A percentile compares a stretch with the other conserved stretches of the same genome.
These are phyloP conservation scores for Eupithecia tripunctaria DNA, from an alignment of 2,888 invertebrate species.

Conservation along the genomic window DNA sequence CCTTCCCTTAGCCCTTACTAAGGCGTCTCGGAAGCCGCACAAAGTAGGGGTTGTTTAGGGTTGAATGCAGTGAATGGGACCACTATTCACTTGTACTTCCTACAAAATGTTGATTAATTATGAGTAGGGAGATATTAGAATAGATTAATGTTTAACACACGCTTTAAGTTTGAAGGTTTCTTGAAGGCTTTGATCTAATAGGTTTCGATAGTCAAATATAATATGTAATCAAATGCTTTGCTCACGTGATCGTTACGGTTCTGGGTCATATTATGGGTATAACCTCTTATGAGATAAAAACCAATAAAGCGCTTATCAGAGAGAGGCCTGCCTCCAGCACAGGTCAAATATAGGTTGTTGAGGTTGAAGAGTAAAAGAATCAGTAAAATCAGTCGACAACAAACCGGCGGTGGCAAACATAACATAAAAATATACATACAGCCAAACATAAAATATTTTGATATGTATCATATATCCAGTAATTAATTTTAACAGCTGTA, in stretches of 20 bases:
- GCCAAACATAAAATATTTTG: too few relatives aligned
- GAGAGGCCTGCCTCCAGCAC: too few relatives aligned
- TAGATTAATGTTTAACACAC: not conserved
- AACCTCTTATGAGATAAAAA: too few relatives aligned
- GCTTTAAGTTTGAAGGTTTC: not conserved
- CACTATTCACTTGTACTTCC: conserved; percentile 16
- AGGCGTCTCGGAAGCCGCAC: conserved; percentile 74
- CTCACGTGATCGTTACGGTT: not conserved
- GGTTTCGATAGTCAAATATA: not conserved
- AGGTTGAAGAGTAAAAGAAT: not conserved
- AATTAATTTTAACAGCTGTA: conserved; percentile 1
- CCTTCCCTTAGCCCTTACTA: conserved; percentile 60
- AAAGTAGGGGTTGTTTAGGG: conserved; percentile 42
- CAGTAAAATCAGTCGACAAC: not conserved
- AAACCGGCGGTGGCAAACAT: too few relatives aligned
- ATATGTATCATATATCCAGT: not conserved
- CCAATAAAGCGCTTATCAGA: too few relatives aligned
- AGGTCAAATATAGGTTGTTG: too few relatives aligned
- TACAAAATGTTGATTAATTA: conserved; percentile 32
- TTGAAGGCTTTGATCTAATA: not conserved
- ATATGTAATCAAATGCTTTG: not conserved
- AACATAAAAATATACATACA: too few relatives aligned
- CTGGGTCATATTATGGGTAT: too few relatives aligned
- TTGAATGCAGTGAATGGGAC: conserved; percentile 28
- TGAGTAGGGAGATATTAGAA: not conserved